phyloP scores from a whole-genome alignment of 2,113 vertebrate genomes.

The Pagrus major region DNA sequence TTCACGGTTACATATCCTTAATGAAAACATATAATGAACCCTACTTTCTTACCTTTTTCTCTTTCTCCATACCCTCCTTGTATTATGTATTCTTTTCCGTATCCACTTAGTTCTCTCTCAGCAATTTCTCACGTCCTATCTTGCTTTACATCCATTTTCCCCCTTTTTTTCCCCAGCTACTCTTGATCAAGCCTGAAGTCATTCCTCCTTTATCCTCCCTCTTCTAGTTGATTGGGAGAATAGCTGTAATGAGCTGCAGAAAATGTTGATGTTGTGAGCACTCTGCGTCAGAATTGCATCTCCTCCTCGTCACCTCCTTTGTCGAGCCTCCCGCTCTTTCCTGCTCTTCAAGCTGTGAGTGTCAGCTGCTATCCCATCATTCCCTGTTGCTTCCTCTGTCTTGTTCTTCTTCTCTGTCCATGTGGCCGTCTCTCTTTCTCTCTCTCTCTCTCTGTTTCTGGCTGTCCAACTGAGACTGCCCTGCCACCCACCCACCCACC shows the following conservation, averaged over 20 bases:
- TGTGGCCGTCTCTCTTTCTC: constrained; percentile 30
- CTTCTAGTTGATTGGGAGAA: constrained; percentile 83
- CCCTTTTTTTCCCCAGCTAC: not conserved
- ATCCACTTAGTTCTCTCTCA: not conserved
- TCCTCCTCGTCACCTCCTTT: constrained; percentile 84
- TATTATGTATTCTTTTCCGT: not conserved
- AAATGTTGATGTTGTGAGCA: constrained; percentile 83
- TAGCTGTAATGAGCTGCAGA: constrained; percentile 84
- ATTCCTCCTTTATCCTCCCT: not conserved
- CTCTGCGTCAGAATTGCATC: constrained; percentile 83
- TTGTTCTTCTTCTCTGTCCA: constrained; percentile 38
- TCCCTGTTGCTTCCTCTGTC: constrained; percentile 31
- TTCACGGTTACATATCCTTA: constrained; percentile 8
- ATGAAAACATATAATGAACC: constrained; percentile 29
- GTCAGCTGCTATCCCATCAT: constrained; percentile 48
- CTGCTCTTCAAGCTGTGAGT: constrained; percentile 81
- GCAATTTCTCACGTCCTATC: not conserved
- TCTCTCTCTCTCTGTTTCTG: constrained; percentile 3
- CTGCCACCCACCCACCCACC: constrained; percentile 36
- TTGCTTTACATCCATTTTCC: not conserved
- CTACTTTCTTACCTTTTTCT: not conserved
- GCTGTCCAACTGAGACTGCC: constrained; percentile 30
- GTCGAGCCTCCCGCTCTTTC: constrained; percentile 85
- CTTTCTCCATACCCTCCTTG: not conserved
- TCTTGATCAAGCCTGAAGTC: not conserved